These are phyloP conservation scores for Phthorimaea operculella DNA, from an alignment of 1,140 invertebrate species.

Conservation along the genomic window DNA sequence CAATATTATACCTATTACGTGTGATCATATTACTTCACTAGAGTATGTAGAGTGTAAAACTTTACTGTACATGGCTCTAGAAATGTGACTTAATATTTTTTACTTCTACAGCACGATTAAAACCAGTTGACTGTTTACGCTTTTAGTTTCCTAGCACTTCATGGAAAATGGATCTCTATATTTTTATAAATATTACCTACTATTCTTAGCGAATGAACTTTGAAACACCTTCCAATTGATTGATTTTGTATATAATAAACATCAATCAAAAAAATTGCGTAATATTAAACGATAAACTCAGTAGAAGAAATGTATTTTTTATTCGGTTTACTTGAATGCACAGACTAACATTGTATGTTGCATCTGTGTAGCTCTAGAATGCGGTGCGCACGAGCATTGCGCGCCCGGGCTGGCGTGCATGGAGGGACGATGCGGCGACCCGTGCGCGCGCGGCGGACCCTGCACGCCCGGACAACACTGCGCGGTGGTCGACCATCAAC, in stretches of 20 bases:
- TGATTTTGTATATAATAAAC: too few relatives aligned
- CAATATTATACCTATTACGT: too few relatives aligned
- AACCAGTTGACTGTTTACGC: background rate
- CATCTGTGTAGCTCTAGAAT: constrained; percentile 83
- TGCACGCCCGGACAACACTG: constrained; percentile 76
- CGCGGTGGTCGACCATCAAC: constrained; percentile 80
- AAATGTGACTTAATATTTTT: background rate
- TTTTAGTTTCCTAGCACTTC: background rate
- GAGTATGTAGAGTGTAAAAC: constrained; percentile 1
- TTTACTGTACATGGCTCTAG: background rate
- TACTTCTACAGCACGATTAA: constrained; percentile 1
- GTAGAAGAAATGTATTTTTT: too few relatives aligned
- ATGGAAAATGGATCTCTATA: background rate
- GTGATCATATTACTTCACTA: too few relatives aligned
- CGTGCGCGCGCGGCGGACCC: constrained; percentile 75
- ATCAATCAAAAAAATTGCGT: too few relatives aligned
- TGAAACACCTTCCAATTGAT: too few relatives aligned
- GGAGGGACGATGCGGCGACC: constrained; percentile 80
- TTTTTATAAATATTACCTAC: too few relatives aligned
- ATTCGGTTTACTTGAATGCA: too few relatives aligned
- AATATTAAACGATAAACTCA: too few relatives aligned
- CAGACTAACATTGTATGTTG: background rate
- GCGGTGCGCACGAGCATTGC: constrained; percentile 87
- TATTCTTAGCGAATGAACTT: too few relatives aligned
- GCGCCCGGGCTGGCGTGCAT: constrained; percentile 80